Evolutionary conservation across 2,113 vertebrate genomes (phyloP).

Genomic region (Sander vitreus): DNA sequence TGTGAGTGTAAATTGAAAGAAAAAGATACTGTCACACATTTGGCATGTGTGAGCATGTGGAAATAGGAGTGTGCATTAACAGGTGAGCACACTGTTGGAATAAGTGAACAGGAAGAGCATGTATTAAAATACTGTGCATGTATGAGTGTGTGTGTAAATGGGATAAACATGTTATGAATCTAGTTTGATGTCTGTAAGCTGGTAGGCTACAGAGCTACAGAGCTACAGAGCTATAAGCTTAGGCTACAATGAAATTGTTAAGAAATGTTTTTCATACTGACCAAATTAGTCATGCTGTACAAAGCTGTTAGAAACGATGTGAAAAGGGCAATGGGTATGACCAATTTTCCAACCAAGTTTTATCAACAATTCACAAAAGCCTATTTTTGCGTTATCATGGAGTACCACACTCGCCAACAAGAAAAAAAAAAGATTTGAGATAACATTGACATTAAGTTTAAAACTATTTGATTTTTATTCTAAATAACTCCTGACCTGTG

Average conservation of each 20-base stretch:
- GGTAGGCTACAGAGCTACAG: too few relatives aligned
- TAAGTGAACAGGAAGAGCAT: conserved; percentile 3
- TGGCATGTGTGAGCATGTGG: conserved; percentile 18
- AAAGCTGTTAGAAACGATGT: conserved; percentile 10
- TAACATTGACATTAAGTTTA: conserved; percentile 22
- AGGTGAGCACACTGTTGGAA: conserved; percentile 4
- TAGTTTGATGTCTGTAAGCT: conserved; percentile 31
- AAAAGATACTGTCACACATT: conserved; percentile 7
- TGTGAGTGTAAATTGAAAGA: neutral
- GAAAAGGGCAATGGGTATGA: conserved; percentile 2
- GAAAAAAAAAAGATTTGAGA: neutral
- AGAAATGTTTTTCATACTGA: conserved; percentile 38
- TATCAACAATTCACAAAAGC: neutral
- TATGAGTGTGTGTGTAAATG: conserved; percentile 26
- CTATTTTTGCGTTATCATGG: neutral
- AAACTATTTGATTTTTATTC: conserved; percentile 49
- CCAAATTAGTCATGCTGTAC: conserved; percentile 29
- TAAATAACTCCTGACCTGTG: conserved; percentile 29
- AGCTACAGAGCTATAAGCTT: too few relatives aligned
- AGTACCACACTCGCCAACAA: neutral
- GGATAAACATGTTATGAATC: conserved; percentile 1
- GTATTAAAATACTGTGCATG: conserved; percentile 26
- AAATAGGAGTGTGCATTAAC: conserved; percentile 1
- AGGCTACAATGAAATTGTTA: conserved; percentile 15
- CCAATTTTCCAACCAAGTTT: neutral